phyloP scores from a whole-genome alignment of 2,113 vertebrate genomes.

The Caretta caretta region DNA sequence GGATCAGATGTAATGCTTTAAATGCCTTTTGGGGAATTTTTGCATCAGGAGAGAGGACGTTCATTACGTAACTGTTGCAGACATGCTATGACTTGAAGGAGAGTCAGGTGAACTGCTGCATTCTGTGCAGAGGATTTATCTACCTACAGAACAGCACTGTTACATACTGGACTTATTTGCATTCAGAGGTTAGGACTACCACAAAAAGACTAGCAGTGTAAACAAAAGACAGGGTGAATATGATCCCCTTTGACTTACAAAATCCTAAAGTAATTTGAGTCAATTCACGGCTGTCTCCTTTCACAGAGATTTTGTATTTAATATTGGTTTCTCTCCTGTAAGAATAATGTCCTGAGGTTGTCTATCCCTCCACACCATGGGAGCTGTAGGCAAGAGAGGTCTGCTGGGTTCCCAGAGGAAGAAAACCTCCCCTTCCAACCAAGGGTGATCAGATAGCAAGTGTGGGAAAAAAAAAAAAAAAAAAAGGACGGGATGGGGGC shows the following conservation, averaged over 20 bases:
- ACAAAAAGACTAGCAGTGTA: neutral
- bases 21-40: neutral
- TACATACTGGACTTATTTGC: fast-evolving
- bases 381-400: neutral
- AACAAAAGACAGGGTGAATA: neutral
- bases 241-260: neutral
- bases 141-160: neutral
- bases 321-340: neutral
- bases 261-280: neutral
- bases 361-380: neutral
- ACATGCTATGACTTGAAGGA: neutral
- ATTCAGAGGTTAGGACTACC: neutral
- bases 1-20: neutral
- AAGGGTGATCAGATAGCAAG: neutral
- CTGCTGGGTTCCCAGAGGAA: neutral
- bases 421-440: neutral
- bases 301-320: neutral
- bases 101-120: neutral
- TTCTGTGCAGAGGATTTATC: neutral
- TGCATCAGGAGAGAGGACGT: neutral
- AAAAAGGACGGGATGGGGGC: too few relatives aligned
- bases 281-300: neutral
- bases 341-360: neutral
- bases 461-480: neutral
- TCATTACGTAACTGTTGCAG: neutral